Conservation (phyloP, 2,113 vertebrate genomes). For the Lagopus leucura region DNA sequence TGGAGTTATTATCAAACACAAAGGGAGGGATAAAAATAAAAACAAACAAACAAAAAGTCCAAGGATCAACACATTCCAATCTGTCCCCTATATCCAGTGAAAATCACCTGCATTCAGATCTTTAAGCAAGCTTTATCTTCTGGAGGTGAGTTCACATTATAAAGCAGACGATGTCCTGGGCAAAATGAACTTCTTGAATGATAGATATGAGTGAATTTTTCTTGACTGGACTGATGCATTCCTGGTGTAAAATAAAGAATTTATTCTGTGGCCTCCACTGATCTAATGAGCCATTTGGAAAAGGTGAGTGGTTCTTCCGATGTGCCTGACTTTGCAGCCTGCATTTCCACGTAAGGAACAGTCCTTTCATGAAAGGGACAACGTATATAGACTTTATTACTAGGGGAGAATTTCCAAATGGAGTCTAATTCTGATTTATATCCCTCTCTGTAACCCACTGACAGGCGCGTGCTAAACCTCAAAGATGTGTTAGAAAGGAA, state of each 20-base stretch:
- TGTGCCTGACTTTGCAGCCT: background rate
- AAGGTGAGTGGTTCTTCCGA: background rate
- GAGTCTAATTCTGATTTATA: background rate
- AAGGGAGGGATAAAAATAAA: background rate
- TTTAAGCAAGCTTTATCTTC: background rate
- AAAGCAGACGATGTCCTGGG: slow-evolving; percentile 14
- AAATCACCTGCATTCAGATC: background rate
- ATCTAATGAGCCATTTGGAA: background rate
- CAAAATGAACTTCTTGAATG: background rate
- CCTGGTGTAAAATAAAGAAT: background rate
- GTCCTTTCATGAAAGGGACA: background rate
- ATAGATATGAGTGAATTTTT: background rate
- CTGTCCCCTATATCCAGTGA: background rate
- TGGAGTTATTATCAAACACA: background rate
- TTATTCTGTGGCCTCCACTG: background rate
- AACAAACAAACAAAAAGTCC: background rate
- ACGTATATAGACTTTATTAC: background rate
- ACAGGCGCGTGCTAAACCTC: fast-evolving
- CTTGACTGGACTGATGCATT: background rate
- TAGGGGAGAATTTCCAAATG: background rate
- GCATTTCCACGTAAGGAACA: background rate
- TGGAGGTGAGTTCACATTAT: background rate
- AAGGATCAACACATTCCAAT: background rate
- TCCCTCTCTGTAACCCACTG: background rate
- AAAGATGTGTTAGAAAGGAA: background rate